Evolutionary conservation across 2,888 invertebrate species (phyloP), one percentile per base, ranked within the genome.

Genomic region (Brenthis ino): DNA sequence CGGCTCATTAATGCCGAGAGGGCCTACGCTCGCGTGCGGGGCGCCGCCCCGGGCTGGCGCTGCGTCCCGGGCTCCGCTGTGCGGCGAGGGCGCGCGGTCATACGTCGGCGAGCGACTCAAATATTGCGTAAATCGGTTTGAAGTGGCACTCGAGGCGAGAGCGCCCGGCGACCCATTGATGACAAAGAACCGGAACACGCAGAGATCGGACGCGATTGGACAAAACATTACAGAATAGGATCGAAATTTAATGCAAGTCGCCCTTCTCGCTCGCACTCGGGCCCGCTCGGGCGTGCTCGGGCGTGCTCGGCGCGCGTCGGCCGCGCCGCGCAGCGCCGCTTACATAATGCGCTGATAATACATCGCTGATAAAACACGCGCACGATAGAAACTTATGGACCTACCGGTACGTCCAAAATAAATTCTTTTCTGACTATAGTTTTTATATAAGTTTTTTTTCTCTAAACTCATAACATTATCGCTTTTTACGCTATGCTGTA

Each of bases 161-260:
- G 50, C n/a, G 37, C 88, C 95, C 94, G 93, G 93, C 93, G 92
- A 93, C 94, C 94, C 95, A 95, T 95, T 95, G 95, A 95, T 95
- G 95, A 95, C 94, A 94, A 94, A 95, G 94, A 94, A 94, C 91
- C 93, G 92, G 94, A 94, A 94, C 93, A 93, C 93, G 91, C 90
- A 84, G 87, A 91, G 93, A 92, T 92, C 90, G 89, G 85, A 86
- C 91, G 90, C 93, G 93, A 95, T 95, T 95, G 95, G 95, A 90
- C 91, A 85, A 87, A 85, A 85, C 86, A 81, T 86, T 85, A 87
- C 86, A 87, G 89, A 91, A 88, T 85, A 88, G 84, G 90, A 92
- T 92, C 92, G 91, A 92, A 90, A 87, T 89, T 89, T 84, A 91
- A 89, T 89, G 90, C 88, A 86, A 85, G 77, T 84, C 72, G 71